Evolutionary conservation across 2,113 vertebrate species (phyloP), one percentile per base, ranked within the genome.

Genomic region (Ahaetulla prasina): DNA sequence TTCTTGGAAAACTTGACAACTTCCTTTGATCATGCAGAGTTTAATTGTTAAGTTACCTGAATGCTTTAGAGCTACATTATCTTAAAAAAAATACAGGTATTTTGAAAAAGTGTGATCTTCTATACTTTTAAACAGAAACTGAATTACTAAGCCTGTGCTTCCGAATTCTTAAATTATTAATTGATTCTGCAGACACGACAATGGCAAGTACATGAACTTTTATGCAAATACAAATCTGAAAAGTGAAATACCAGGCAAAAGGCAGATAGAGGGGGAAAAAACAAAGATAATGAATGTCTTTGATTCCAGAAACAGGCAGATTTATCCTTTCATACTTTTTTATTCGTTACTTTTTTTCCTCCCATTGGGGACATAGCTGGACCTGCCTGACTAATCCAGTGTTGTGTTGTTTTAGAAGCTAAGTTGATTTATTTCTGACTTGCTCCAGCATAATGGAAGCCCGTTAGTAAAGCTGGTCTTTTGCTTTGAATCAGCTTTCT

Each of bases 1-100:
- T 92, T 89, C 87, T 89, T 23, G 89, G 89, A 91, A 91, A 43
- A 39, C 54, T 91, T 93, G 87, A 89, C 91, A 93, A 88, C 52
- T n/a, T 92, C 23, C 60, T 96, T 94, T 92, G 90, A 92, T 54
- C 90, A 91, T 3, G 50, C 3, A 93, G 54, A 95, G 49, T 89
- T 94, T 94, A 93, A 95, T 90, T 49, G n/a, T 74, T 53, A 94
- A 93, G 85, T 60, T 74, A 85, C 86, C 7, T 92, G 88, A 95
- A 90, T 88, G 92, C 89, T 88, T 50, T 0, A 0, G 87, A 63
- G 53, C 63, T 94, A 91, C 93, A 90, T 94, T 91, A 91, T 92
- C 93, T 85, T 91, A 57, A 87, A 55, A 54, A 55, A 93, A 92
- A 53, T 60, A 63, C 52, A 89, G 85, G 91, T 54, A 0, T 0